Conservation (phyloP, 2,888 invertebrate genomes). For the Horisme vitalbata region DNA sequence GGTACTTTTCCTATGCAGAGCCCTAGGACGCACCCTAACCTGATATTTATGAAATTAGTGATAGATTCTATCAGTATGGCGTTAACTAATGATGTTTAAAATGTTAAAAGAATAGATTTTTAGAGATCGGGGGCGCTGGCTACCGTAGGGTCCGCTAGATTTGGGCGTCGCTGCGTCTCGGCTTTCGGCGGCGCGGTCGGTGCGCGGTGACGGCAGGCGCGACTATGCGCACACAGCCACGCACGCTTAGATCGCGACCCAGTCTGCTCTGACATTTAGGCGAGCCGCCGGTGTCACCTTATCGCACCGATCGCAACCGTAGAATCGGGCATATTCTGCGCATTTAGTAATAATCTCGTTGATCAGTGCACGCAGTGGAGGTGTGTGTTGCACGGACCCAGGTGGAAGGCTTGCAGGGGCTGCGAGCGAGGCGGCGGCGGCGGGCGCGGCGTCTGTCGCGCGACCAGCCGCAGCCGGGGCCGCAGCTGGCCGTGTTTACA, state of each 20-base stretch:
- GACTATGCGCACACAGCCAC: conserved; percentile 73
- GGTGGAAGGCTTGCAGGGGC: conserved; percentile 11
- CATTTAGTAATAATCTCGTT: conserved; percentile 49
- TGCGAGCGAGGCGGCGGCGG: conserved; percentile 25
- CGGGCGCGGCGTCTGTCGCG: conserved; percentile 38
- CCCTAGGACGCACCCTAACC: conserved; percentile 29
- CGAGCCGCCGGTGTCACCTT: conserved; percentile 70
- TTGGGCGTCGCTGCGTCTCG: conserved; percentile 82
- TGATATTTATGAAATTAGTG: conserved; percentile 14
- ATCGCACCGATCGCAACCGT: conserved; percentile 55
- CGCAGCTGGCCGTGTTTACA: conserved; percentile 78
- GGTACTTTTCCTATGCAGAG: conserved; percentile 53
- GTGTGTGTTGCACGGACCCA: conserved; percentile 21
- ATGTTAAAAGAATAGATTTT: conserved; percentile 3
- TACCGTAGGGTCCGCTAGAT: conserved; percentile 67
- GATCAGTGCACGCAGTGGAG: conserved; percentile 25
- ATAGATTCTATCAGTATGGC: background rate
- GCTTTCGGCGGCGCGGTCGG: conserved; percentile 67
- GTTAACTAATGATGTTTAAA: conserved; percentile 6
- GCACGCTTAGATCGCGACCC: conserved; percentile 76
- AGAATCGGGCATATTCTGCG: conserved; percentile 63
- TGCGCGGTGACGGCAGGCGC: conserved; percentile 64
- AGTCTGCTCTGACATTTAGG: conserved; percentile 79
- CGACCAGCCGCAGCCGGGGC: conserved; percentile 49
- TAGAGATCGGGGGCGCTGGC: conserved; percentile 63